Evolutionary conservation across 2,113 vertebrate species (phyloP).

Genomic region (Ivindomyrus marchei): DNA sequence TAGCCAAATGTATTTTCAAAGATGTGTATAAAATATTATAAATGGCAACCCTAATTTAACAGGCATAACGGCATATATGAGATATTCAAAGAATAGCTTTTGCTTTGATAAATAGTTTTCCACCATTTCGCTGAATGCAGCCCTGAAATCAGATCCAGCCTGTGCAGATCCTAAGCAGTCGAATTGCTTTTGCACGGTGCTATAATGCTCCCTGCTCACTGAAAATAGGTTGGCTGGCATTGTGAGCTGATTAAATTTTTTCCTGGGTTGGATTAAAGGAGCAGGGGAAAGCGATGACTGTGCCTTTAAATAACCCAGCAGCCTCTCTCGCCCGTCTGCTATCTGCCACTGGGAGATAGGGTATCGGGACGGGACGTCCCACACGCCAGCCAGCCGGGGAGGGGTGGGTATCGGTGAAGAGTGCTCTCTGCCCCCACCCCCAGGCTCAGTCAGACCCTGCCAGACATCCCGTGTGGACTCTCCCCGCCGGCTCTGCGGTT

Average conservation of each 20-base stretch:
- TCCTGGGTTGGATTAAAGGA: neutral
- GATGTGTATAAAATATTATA: neutral
- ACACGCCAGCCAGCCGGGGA: conserved; percentile 7
- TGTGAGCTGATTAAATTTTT: neutral
- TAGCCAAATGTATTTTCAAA: neutral
- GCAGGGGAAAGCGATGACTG: neutral
- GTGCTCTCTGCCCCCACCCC: conserved; percentile 30
- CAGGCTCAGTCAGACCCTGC: conserved; percentile 15
- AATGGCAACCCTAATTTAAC: neutral
- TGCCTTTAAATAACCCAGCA: conserved; percentile 12
- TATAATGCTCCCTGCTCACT: neutral
- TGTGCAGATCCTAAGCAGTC: neutral
- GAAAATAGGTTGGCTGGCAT: neutral
- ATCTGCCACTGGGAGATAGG: conserved; percentile 31
- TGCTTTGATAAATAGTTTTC: neutral
- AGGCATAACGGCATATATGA: neutral
- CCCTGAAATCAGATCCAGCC: neutral
- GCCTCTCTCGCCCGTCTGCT: conserved; percentile 11
- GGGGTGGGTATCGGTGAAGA: neutral
- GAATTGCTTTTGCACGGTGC: neutral
- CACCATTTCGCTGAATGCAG: neutral
- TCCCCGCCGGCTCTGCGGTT: conserved; percentile 45
- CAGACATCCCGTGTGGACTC: conserved; percentile 37
- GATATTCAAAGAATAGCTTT: neutral
- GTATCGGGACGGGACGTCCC: conserved; percentile 29